These are phyloP conservation scores for Halyomorpha halys DNA, from an alignment of 1,140 invertebrate species.

Conservation along the genomic window DNA sequence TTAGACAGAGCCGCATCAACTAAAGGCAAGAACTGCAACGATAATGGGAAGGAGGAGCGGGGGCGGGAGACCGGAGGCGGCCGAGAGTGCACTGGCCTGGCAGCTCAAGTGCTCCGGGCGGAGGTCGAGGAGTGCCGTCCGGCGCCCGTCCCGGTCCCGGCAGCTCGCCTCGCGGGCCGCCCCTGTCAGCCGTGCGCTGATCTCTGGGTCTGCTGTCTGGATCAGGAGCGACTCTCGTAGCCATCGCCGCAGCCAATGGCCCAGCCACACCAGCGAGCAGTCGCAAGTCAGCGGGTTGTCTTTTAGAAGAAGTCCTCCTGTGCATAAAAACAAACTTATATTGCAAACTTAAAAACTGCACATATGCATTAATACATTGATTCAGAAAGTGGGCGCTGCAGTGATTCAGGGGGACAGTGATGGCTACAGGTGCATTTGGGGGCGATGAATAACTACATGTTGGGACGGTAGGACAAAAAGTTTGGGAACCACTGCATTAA, in stretches of 20 bases:
- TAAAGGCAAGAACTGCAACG: neutral
- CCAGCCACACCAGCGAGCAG: slow-evolving; percentile 78
- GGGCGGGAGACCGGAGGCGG: slow-evolving; percentile 9
- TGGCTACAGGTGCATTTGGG: too few relatives aligned
- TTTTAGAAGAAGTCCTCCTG: slow-evolving; percentile 70
- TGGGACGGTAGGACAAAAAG: too few relatives aligned
- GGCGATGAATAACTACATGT: too few relatives aligned
- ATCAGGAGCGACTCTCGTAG: slow-evolving; percentile 61
- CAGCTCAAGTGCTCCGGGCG: slow-evolving; percentile 62
- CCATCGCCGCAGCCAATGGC: slow-evolving; percentile 77
- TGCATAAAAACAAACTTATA: too few relatives aligned
- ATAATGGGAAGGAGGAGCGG: neutral
- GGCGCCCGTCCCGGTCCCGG: slow-evolving; percentile 46
- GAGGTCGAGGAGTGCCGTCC: slow-evolving; percentile 55
- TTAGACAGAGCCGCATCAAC: neutral
- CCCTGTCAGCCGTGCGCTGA: slow-evolving; percentile 40
- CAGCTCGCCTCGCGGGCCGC: slow-evolving; percentile 49
- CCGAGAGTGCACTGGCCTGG: slow-evolving; percentile 53
- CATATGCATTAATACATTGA: too few relatives aligned
- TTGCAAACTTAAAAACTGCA: too few relatives aligned
- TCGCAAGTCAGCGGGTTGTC: slow-evolving; percentile 77
- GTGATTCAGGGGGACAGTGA: too few relatives aligned
- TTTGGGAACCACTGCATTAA: too few relatives aligned
- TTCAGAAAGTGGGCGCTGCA: too few relatives aligned
- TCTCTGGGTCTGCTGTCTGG: slow-evolving; percentile 51